Evolutionary conservation across 1,140 invertebrate genomes (phyloP), one percentile per base, ranked within the genome.

Genomic region (Drosophila parabipectinata): DNA sequence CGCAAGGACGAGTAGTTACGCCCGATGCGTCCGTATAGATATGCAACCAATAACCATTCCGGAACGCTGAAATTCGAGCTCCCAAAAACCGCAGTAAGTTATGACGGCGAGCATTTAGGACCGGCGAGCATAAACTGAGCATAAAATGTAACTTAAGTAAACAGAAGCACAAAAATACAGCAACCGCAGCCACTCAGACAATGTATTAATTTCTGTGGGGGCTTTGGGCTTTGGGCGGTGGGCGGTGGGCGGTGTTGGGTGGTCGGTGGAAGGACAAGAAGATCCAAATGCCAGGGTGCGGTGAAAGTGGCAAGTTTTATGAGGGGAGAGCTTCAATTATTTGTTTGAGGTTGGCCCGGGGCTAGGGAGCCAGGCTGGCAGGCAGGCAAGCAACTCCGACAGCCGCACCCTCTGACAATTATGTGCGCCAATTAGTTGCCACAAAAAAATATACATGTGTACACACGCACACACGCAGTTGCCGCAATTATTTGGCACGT

Each of bases 341-440:
- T 73, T 81, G 51, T 77, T 72, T 81, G 52, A 61, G 72, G 63
- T 61, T 58, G 30, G 34, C 32, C 18, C n/a, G 5, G 47, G 44
- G 10, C 14, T 9, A 28, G 37, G 30, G 18, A 44, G 37, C 41
- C 48, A 45, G 2, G 21, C 21, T 1, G 63, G 28, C 39, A 8
- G 21, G 21, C 21, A 21, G 63, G 34, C 39, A 8, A 7, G 10
- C 26, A 39, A 61, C 54, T 48, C 6, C 14, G 21, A 15, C 41
- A n/a, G 30, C 15, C 66, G 26, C 63, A 24, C 41, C 51, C 66
- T 53, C 71, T 55, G 53, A 67, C 79, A 83, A 75, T 83, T 83
- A 76, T 82, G 56, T 60, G 73, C 57, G 75, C 75, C 79, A 83
- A 82, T 82, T 82, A 82, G 79, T 79, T 82, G 60, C 56, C 77